Base-by-base conservation (phyloP, 2,797 vertebrate species). In the Helicolenus hilgendorfi region DNA sequence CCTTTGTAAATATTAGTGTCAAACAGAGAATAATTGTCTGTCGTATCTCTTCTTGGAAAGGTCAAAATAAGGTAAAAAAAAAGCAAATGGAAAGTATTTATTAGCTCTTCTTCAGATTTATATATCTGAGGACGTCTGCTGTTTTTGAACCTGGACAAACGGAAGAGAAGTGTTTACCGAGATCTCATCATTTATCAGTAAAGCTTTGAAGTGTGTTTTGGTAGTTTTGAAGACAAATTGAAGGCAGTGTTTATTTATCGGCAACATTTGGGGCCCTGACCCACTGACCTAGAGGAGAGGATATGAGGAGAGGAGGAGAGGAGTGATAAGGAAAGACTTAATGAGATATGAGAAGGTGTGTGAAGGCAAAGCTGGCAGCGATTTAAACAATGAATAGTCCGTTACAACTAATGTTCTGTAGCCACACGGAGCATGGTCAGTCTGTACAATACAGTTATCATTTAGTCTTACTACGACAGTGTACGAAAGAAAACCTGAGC, bases 401-500 rank as follows among this genome's bases (percentile, higher is more conserved):
- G 62, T 58, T 53, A 36, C 2, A 65, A n/a, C 2, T 33, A 41
- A 58, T 67, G 7, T 26, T 45, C 29, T 72, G 53, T 29, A 2
- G 35, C 13, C 24, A 41, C 13, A 58, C 20, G 18, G 53, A 58
- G 27, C 15, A 36, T 11, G 9, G 3, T 35, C 36, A 20, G 15
- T 38, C 24, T 27, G 41, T 22, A 41, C 29, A 35, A 27, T 29
- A 36, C 68, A 29, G n/a, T 24, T 79, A 31, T 41, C 24, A 62
- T 45, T 35, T 18, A 38, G 55, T 73, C 29, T 72, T 24, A 13
- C 3, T 59, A 69, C 0, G 3, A 63, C 10, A 45, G 20, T 26
- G 94, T 95, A 96, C 80, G 95, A 91, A 95, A 75, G 85, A 89
- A 84, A 93, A 77, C 67, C 75, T 78, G 84, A 86, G 77, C 82